Percentiles rank a stretch among this genome's conserved stretches.
Evolutionary conservation across 1,140 invertebrate species (phyloP).

Genomic region (Brachionus koreanus): DNA sequence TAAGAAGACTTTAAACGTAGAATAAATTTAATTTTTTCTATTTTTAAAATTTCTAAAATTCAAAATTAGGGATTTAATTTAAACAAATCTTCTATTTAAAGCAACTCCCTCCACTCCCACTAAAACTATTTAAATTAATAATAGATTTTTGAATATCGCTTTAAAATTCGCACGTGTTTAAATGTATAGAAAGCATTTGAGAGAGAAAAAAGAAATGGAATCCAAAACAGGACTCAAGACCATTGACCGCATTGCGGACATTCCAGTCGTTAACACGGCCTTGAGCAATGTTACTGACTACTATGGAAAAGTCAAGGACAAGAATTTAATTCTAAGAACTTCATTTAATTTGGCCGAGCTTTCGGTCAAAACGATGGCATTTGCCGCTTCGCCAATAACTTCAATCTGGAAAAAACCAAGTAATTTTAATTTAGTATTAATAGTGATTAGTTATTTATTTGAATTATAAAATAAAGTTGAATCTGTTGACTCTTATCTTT

Average conservation of each 20-base stretch:
- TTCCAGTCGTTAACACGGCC: constrained; percentile 2
- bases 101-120: neutral
- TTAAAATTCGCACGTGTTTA: neutral
- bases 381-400: constrained; percentile 29
- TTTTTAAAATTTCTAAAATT: neutral
- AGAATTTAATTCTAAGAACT: neutral
- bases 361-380: constrained; percentile 27
- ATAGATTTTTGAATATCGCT: neutral
- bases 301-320: constrained; percentile 22
- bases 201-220: constrained; percentile 32
- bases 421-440: neutral
- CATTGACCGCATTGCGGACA: neutral
- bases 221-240: constrained; percentile 7
- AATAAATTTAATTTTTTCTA: neutral
- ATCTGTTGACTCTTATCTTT: constrained; percentile 21
- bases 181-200: constrained; percentile 39
- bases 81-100: neutral
- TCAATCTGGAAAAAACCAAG: constrained; percentile 26
- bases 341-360: constrained; percentile 29
- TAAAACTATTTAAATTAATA: neutral
- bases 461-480: neutral
- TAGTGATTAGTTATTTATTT: neutral
- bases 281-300: constrained; percentile 18
- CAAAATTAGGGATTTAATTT: neutral
- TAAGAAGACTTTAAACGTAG: neutral